Evolutionary conservation across 2,888 invertebrate genomes (phyloP).

Genomic region (Acanthopleura granulata): DNA sequence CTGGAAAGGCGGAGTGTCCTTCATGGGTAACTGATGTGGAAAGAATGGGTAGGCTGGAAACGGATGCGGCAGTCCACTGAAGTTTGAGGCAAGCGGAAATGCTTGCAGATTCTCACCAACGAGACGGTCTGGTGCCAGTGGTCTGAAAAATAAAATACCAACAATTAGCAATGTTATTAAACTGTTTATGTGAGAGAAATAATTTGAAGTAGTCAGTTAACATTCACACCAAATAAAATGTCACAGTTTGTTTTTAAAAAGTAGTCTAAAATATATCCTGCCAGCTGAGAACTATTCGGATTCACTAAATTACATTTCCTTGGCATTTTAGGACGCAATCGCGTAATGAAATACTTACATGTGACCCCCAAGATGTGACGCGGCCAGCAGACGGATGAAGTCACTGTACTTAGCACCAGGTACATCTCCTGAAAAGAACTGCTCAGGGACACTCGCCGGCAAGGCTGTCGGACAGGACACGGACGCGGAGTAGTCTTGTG

Average conservation of each 20-base stretch:
- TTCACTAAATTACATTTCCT: too few species aligned
- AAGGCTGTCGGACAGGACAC: background rate
- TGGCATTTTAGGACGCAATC: too few species aligned
- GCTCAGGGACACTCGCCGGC: conserved; percentile 4
- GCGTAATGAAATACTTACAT: background rate
- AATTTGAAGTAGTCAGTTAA: too few species aligned
- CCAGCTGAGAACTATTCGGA: too few species aligned
- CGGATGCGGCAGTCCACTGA: background rate
- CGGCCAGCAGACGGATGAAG: conserved; percentile 2
- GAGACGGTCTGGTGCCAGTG: background rate
- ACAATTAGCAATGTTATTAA: too few species aligned
- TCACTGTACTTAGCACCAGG: conserved; percentile 4
- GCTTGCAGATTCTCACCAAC: background rate
- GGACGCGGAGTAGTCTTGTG: background rate
- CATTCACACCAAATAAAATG: too few species aligned
- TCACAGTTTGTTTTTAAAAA: too few species aligned
- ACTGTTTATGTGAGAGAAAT: too few species aligned
- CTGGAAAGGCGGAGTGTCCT: background rate
- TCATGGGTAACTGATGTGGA: background rate
- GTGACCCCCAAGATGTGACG: conserved; percentile 15
- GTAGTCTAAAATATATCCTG: too few species aligned
- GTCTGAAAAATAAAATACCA: background rate
- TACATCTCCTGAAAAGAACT: background rate
- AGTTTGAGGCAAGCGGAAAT: background rate
- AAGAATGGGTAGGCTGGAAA: conserved; percentile 10